Evolutionary conservation across 1,140 invertebrate species (phyloP).

Genomic region (Maniola jurtina): DNA sequence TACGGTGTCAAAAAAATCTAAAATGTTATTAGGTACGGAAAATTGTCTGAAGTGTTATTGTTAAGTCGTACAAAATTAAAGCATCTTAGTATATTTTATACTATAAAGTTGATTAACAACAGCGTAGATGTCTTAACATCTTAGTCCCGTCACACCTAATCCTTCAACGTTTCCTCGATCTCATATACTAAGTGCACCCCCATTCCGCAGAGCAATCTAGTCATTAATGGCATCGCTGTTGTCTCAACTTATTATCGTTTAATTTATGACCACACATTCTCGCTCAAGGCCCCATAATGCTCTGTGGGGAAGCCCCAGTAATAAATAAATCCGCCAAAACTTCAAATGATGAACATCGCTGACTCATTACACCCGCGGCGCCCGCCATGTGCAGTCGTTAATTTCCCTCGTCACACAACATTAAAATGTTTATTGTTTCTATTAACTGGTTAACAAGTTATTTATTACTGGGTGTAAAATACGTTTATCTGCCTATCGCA

Average conservation of each 20-base stretch:
- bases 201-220: conserved; percentile 33
- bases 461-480: conserved; percentile 1
- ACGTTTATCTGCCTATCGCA: neutral
- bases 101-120: no score
- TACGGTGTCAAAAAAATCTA: no score
- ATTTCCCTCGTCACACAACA: conserved; percentile 51
- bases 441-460: conserved; percentile 30
- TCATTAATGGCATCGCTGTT: conserved; percentile 69
- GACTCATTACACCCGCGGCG: conserved; percentile 44
- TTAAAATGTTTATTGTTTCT: conserved; percentile 60
- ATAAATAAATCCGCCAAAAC: conserved; percentile 51
- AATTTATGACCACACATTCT: conserved; percentile 75
- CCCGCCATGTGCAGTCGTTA: conserved; percentile 62
- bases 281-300: conserved; percentile 65
- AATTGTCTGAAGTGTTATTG: no score
- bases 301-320: conserved; percentile 39
- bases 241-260: conserved; percentile 74
- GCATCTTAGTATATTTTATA: no score
- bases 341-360: conserved; percentile 45
- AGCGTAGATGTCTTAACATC: no score
- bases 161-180: neutral
- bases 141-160: neutral
- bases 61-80: no score
- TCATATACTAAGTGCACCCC: conserved; percentile 27
- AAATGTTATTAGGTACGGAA: no score